A percentile compares a stretch with the other conserved stretches of the same genome.
Conservation (phyloP, 2,797 vertebrate species). For the Pelochelys cantorii region DNA sequence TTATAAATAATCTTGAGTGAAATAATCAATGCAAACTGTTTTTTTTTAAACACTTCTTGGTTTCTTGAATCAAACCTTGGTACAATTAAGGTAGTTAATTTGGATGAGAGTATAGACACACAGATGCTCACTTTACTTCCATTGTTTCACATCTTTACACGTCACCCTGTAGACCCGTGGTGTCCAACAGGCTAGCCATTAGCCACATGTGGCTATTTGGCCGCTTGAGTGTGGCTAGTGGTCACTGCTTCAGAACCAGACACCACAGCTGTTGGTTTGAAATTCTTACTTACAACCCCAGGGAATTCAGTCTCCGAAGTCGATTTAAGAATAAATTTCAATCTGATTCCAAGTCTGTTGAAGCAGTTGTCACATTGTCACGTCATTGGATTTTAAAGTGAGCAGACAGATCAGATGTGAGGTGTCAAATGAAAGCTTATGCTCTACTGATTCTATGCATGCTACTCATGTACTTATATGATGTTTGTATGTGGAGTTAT, state of each 20-base stretch:
- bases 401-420: no score
- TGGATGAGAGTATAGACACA: background rate
- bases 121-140: background rate
- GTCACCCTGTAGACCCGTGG: background rate
- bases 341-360: background rate
- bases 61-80: background rate
- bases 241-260: no score
- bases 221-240: no score
- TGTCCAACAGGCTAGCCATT: no score
- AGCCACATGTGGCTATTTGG: no score
- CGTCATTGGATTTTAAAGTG: no score
- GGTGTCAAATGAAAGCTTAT: no score
- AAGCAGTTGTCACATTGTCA: background rate
- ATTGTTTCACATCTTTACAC: background rate
- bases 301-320: background rate
- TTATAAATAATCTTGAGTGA: background rate
- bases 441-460: no score
- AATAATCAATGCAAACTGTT: background rate
- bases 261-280: background rate
- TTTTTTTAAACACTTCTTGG: background rate
- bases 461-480: no score
- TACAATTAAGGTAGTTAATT: background rate
- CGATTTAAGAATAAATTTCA: conserved; percentile 6
- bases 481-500: no score
- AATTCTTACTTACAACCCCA: conserved; percentile 13